These are phyloP conservation scores for Capitulum mitella DNA, from an alignment of 2,888 invertebrate species.

Conservation along the genomic window DNA sequence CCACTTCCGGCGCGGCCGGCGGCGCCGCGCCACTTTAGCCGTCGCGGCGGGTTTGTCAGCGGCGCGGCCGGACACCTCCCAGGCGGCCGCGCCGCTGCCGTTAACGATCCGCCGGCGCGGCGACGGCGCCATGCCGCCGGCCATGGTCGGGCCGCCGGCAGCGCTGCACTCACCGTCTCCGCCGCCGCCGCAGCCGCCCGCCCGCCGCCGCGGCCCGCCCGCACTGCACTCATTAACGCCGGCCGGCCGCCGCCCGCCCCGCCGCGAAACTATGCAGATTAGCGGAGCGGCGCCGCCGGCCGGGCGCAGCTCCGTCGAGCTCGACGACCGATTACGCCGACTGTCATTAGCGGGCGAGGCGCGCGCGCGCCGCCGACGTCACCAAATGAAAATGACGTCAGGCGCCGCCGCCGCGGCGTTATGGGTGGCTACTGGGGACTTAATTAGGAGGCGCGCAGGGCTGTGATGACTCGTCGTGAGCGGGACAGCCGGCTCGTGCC, in stretches of 20 bases:
- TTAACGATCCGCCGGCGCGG: not conserved
- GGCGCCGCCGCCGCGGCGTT: not conserved
- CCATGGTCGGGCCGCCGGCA: not conserved
- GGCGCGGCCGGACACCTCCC: not conserved
- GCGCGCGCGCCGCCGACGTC: not conserved
- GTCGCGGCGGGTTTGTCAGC: not conserved
- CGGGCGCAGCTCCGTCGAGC: not conserved
- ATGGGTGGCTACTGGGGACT: not conserved
- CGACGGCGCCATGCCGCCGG: not conserved
- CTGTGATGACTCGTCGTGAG: too few species aligned
- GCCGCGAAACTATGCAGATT: constrained; percentile 19
- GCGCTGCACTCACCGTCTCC: not conserved
- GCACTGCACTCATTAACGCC: not conserved
- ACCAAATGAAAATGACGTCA: constrained; percentile 17
- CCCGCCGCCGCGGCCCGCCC: not conserved
- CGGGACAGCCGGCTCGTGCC: too few species aligned
- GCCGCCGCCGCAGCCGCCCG: not conserved
- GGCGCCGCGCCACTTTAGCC: not conserved
- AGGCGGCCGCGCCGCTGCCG: not conserved
- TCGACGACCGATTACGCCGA: not conserved
- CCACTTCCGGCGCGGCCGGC: not conserved
- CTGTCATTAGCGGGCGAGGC: not conserved
- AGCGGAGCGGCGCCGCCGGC: not conserved
- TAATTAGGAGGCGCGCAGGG: not conserved
- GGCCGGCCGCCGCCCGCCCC: not conserved